These are phyloP conservation scores for Monochamus saltuarius DNA, from an alignment of 1,140 invertebrate species.

Conservation along the genomic window DNA sequence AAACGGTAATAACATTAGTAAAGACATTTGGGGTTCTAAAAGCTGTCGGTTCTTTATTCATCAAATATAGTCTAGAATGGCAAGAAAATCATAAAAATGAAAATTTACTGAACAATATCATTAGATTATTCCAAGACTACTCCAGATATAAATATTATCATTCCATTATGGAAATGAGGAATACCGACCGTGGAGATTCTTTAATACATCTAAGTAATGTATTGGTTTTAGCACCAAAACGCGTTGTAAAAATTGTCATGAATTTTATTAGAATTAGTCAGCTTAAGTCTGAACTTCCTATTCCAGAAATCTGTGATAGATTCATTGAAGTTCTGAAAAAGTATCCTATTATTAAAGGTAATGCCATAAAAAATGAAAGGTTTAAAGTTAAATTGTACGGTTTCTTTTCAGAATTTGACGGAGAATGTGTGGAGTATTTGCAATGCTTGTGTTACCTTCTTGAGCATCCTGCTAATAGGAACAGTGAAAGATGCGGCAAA, in stretches of 20 bases:
- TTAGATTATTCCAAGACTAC: conserved; percentile 41
- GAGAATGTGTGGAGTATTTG: conserved; percentile 35
- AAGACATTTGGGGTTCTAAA: conserved; percentile 38
- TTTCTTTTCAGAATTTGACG: conserved; percentile 32
- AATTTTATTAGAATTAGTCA: conserved; percentile 38
- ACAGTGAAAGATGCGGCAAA: conserved; percentile 28
- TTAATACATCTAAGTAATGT: conserved; percentile 36
- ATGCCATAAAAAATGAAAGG: conserved; percentile 17
- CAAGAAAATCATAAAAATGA: conserved; percentile 34
- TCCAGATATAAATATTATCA: conserved; percentile 40
- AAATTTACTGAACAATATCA: conserved; percentile 36
- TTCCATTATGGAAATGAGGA: conserved; percentile 40
- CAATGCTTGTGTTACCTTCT: conserved; percentile 41
- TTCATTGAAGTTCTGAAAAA: conserved; percentile 35
- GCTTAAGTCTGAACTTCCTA: conserved; percentile 43
- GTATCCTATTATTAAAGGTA: conserved; percentile 30
- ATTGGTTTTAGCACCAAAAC: conserved; percentile 34
- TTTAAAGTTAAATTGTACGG: conserved; percentile 7
- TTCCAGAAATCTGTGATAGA: conserved; percentile 39
- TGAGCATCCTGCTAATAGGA: conserved; percentile 38
- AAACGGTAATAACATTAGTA: conserved; percentile 34
- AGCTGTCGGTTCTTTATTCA: conserved; percentile 40
- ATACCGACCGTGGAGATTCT: conserved; percentile 41
- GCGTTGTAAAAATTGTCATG: conserved; percentile 46
- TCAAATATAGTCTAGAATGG: conserved; percentile 40